A percentile compares a stretch with the other conserved stretches of the same genome.
Conservation (phyloP, 1,140 invertebrate genomes). For the Cotesia vestalis region DNA sequence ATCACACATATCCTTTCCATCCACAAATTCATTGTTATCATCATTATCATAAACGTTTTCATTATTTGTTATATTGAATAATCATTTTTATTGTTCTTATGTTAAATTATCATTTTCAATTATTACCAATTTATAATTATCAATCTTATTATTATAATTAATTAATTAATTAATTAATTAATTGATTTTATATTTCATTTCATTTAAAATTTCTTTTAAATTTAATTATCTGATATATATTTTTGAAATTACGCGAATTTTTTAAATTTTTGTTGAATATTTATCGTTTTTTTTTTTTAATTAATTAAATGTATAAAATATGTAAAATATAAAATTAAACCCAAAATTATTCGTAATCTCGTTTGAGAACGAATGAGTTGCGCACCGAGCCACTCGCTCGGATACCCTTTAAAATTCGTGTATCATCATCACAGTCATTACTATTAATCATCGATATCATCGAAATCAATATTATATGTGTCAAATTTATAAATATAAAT, state of each 20-base stretch:
- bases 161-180: too few relatives aligned
- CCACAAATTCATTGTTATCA: neutral
- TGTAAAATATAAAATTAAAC: conserved; percentile 16
- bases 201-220: neutral
- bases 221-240: neutral
- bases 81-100: too few relatives aligned
- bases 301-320: conserved; percentile 12
- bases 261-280: neutral
- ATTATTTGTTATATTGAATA: too few relatives aligned
- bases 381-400: conserved; percentile 63
- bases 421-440: conserved; percentile 3
- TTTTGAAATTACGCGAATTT: neutral
- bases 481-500: neutral
- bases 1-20: conserved; percentile 11
- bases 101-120: too few relatives aligned
- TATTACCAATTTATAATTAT: too few relatives aligned
- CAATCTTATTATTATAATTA: too few relatives aligned
- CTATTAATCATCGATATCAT: neutral
- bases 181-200: too few relatives aligned
- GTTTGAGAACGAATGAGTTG: conserved; percentile 41
- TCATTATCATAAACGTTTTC: neutral
- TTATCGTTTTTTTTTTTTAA: neutral
- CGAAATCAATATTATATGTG: conserved; percentile 2
- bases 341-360: conserved; percentile 50
- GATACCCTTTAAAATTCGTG: conserved; percentile 3